Evolutionary conservation across 2,113 vertebrate species (phyloP).

Genomic region (Rattus rattus): DNA sequence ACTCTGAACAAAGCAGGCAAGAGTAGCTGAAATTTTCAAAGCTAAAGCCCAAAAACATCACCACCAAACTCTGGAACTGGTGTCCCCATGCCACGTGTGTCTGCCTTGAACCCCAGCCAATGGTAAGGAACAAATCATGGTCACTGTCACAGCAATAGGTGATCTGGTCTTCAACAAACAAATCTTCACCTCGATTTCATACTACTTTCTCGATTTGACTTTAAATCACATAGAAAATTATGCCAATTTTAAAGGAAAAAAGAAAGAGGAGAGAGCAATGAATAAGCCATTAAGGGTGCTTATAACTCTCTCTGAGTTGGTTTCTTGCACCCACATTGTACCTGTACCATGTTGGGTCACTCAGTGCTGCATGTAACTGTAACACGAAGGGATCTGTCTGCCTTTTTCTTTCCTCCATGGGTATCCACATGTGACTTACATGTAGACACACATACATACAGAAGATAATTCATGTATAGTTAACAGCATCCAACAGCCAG

Average conservation of each 20-base stretch:
- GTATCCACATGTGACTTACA: neutral
- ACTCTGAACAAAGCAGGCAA: neutral
- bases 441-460: no score
- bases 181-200: neutral
- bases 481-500: neutral
- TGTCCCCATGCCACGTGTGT: neutral
- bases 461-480: neutral
- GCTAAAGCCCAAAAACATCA: neutral
- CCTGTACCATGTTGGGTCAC: neutral
- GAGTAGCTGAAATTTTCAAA: neutral
- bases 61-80: neutral
- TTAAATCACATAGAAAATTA: neutral
- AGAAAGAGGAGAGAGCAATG: neutral
- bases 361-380: no score
- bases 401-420: neutral
- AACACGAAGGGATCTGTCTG: neutral
- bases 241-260: neutral
- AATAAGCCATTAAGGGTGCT: neutral
- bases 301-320: neutral
- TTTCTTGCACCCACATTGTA: neutral
- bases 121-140: neutral
- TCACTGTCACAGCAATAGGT: neutral
- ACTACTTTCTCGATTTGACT: neutral
- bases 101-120: accelerated
- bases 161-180: neutral